Evolutionary conservation across 2,888 invertebrate species (phyloP), one percentile per base, ranked within the genome.

Genomic region (Aleiodes leptofemur): DNA sequence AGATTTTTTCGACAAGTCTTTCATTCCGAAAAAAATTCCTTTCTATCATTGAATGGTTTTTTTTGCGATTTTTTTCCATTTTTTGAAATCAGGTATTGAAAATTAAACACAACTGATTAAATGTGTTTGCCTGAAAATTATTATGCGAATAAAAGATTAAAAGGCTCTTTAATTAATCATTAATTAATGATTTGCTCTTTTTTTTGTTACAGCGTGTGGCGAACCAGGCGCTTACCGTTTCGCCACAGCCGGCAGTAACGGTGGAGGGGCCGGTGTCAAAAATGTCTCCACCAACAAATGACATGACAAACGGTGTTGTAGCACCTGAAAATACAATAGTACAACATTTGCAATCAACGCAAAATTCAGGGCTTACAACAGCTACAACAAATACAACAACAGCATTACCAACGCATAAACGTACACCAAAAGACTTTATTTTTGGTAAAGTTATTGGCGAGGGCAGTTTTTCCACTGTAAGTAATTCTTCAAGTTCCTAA

Each of bases 371-470:
- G 78, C 87, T 87, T 81, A 86, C 85, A 79, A 88, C 91, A 77
- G 85, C 90, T 78, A 88, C 90, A 76, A 87, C 90, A 80, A 88
- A 90, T 71, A 88, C 91, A 38, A 89, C 88, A 79, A 83, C 78
- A 23, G 23, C 23, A 56, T 78, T 77, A 73, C 87, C 92, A 64
- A 90, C 92, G 69, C 88, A 86, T 76, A 96, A 95, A 88, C 92
- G 94, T 84, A 93, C 94, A 23, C 94, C 97, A 73, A 94, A 95
- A 87, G 98, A 99, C 91, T 99, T 96, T 90, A 95, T 96, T 85
- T 99, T 99, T 91, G 97, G 97, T 76, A 97, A 96, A 91, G 93
- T 96, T 79, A 95, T 99, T 84, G 99, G 99, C 80, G 98, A 99
- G 90, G 99, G 99, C 80, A 98, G 98, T 89, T 99, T 96, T 90